Conservation (phyloP, 2,113 vertebrate species). For the Leuciscus idus region DNA sequence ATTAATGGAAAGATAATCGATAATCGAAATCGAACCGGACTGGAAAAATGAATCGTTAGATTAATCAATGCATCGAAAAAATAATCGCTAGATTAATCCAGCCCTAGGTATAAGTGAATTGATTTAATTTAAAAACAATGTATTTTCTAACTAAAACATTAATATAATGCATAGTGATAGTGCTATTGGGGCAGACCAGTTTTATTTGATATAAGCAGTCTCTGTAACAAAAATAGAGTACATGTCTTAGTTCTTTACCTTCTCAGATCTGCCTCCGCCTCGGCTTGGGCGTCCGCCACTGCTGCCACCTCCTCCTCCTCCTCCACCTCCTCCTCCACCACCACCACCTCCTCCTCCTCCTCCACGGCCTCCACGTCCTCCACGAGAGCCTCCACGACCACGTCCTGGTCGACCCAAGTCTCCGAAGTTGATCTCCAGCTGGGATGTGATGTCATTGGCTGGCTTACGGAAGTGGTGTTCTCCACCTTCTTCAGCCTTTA, state of each 20-base stretch:
- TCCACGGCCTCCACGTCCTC: conserved; percentile 88
- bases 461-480: conserved; percentile 99
- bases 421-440: conserved; percentile 99
- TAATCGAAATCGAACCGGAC: no score
- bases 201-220: neutral
- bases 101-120: neutral
- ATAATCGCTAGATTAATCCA: no score
- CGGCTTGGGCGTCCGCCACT: conserved; percentile 30
- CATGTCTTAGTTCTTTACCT: conserved; percentile 76
- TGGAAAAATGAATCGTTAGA: no score
- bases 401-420: conserved; percentile 95
- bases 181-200: neutral
- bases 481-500: conserved; percentile 83
- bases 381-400: conserved; percentile 90
- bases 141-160: neutral
- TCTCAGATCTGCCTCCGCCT: conserved; percentile 91
- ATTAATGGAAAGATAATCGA: no score
- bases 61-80: no score
- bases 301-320: neutral
- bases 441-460: conserved; percentile 98
- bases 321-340: conserved; percentile 32
- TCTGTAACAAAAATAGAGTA: neutral
- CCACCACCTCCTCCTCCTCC: conserved; percentile 69
- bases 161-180: neutral
- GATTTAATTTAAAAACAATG: neutral